A percentile compares a stretch with the other conserved stretches of the same genome.
These are phyloP conservation scores for Elgaria multicarinata DNA, from an alignment of 2,113 vertebrate species.

Conservation along the genomic window DNA sequence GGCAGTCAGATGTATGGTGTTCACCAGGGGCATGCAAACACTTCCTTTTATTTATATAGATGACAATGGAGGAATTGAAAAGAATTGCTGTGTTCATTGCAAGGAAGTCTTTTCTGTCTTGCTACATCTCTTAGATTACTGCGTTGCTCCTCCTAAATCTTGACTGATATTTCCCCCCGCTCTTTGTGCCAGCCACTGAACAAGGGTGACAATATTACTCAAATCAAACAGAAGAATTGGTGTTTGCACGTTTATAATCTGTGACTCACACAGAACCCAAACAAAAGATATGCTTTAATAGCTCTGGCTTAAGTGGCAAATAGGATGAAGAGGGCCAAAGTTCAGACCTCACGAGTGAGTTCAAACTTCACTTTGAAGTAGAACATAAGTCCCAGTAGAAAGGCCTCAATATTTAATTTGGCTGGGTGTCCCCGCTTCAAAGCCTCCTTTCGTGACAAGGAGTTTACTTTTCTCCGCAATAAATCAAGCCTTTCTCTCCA, in stretches of 20 bases:
- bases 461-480: slow-evolving; percentile 31
- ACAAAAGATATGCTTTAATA: not conserved
- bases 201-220: not conserved
- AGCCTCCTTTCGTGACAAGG: slow-evolving; percentile 38
- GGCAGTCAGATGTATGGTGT: no score
- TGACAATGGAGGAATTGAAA: not conserved
- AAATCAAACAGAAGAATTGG: not conserved
- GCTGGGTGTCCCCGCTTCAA: not conserved
- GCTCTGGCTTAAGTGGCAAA: not conserved
- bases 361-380: not conserved
- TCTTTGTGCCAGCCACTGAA: not conserved
- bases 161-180: not conserved
- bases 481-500: not conserved
- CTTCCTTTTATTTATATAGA: no score
- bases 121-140: no score
- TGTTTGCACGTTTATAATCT: not conserved
- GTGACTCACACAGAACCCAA: not conserved
- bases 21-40: no score
- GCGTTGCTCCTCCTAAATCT: no score
- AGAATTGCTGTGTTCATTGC: no score
- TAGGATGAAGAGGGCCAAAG: not conserved
- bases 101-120: not conserved
- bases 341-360: not conserved
- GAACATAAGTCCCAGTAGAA: not conserved
- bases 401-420: slow-evolving; percentile 51